Base-by-base conservation (phyloP, 2,113 vertebrate genomes). In the Oenanthe melanoleuca region DNA sequence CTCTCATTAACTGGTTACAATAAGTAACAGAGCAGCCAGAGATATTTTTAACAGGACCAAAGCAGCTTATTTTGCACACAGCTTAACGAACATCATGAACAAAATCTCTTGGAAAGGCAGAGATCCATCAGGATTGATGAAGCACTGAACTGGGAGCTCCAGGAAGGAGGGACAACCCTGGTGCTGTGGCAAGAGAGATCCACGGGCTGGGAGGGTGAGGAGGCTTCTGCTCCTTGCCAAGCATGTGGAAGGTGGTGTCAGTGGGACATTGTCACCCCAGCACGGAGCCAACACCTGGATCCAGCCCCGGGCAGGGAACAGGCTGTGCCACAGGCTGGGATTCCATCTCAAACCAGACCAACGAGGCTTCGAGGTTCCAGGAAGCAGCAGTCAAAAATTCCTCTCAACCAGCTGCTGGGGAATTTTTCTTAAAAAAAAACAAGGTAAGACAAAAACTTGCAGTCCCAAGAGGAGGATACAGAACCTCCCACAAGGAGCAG, bases 211-310 rank as follows among this genome's bases (percentile, higher is more conserved):
- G 37, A 73, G 53, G 29, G 34, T 3, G 7, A 75, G 57, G 52
- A 34, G 0, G 2, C 12, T 47, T 19, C 56, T 9, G 57, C 26
- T 26, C 20, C 47, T 56, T 12, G 34, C 53, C 38, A 38, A 53
- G 52, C 0, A 0, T 0, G 7, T 6, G 49, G 16, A 29, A 75
- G 34, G 40, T 49, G 49, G 10, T 23, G 40, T 21, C 69, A 56
- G 31, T 0, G 2, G 12, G 24, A 25, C 72, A 42, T 3, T 1
- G 1, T 2, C 21, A 25, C 25, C 60, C 24, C 50, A 65, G 60
- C 53, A 37, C 15, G 0, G 2, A 50, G 50, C 29, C 49, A 40
- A 12, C 64, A 15, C 2, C 1, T 0, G 29, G 49, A 34, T 34
- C 67, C 92, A 72, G 73, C 38, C 25, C 31, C 60, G 1, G 1